Conservation (phyloP, 2,113 vertebrate species). For the Passer domesticus region DNA sequence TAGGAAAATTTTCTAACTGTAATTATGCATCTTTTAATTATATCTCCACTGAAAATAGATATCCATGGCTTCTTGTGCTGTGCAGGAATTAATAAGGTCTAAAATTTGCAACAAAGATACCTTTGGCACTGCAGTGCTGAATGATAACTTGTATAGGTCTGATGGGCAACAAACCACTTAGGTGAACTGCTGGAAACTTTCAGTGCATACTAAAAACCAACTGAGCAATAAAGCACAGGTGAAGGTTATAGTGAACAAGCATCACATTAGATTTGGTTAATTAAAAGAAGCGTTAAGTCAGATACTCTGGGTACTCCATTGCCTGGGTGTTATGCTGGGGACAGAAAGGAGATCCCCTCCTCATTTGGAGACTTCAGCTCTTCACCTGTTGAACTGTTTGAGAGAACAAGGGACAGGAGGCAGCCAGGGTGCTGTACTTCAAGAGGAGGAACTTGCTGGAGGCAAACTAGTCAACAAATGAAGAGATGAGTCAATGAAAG, state of each 20-base stretch:
- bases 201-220: not conserved
- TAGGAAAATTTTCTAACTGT: not conserved
- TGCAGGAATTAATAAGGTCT: not conserved
- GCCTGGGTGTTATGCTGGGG: accelerated
- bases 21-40: not conserved
- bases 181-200: not conserved
- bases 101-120: not conserved
- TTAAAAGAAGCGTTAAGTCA: not conserved
- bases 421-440: not conserved
- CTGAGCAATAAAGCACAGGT: not conserved
- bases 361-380: not conserved
- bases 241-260: not conserved
- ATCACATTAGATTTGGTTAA: not conserved
- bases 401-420: not conserved
- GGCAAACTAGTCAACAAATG: not conserved
- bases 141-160: not conserved
- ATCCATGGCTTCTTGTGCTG: not conserved
- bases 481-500: not conserved
- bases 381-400: not conserved
- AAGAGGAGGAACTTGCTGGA: not conserved
- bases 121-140: not conserved
- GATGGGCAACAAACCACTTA: not conserved
- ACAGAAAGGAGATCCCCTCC: not conserved
- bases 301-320: not conserved
- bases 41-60: not conserved